A percentile compares a stretch with the other conserved stretches of the same genome.
phyloP scores from a whole-genome alignment of 1,140 invertebrate genomes.

The Papilio xuthus region DNA sequence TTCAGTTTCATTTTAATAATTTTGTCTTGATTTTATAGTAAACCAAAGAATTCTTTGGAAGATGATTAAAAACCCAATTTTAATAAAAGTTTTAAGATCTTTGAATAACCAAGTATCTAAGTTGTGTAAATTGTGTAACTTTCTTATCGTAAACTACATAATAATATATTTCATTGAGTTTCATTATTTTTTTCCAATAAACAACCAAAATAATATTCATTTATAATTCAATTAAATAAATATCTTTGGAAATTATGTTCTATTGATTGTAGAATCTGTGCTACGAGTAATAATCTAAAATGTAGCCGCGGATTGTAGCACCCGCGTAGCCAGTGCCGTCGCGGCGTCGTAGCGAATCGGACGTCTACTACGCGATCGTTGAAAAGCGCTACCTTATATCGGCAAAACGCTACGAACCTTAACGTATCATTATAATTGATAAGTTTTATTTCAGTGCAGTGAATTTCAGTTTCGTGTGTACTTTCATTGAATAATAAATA shows the following conservation, averaged over 20 bases:
- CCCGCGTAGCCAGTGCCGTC: conserved; percentile 69
- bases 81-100: too few species aligned
- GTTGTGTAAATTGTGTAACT: too few species aligned
- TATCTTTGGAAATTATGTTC: conserved; percentile 32
- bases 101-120: too few species aligned
- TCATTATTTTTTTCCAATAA: not conserved
- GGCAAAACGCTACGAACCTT: conserved; percentile 40
- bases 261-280: conserved; percentile 74
- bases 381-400: conserved; percentile 24
- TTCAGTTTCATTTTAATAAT: too few species aligned
- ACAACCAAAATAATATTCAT: not conserved
- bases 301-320: conserved; percentile 67
- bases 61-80: too few species aligned
- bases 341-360: conserved; percentile 65
- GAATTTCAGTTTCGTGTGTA: conserved; percentile 17
- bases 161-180: too few species aligned
- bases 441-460: conserved; percentile 24
- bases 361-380: conserved; percentile 51
- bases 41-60: too few species aligned
- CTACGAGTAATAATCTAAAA: conserved; percentile 71
- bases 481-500: conserved; percentile 1
- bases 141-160: too few species aligned
- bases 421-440: conserved; percentile 11
- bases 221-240: conserved; percentile 19
- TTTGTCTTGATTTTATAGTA: too few species aligned